Evolutionary conservation across 1,140 invertebrate genomes (phyloP).

Genomic region (Telenomus remus): DNA sequence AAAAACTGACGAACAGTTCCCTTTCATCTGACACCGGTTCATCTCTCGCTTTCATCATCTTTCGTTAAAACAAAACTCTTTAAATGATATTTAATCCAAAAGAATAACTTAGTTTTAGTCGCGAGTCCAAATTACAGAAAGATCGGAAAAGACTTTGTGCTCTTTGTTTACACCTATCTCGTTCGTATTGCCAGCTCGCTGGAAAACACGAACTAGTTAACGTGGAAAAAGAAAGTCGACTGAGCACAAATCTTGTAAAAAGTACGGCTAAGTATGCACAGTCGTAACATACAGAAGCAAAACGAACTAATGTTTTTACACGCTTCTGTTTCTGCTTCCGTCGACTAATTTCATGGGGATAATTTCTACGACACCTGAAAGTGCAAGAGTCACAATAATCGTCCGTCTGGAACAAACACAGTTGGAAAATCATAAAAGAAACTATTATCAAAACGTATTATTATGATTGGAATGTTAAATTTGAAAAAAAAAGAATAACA

Average conservation of each 20-base stretch:
- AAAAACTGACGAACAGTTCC: too few species aligned
- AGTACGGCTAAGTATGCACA: conserved; percentile 23
- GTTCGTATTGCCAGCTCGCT: conserved; percentile 13
- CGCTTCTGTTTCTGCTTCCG: conserved; percentile 22
- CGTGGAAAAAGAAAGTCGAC: conserved; percentile 32
- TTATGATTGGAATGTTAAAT: too few species aligned
- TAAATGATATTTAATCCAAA: too few species aligned
- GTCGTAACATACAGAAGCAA: conserved; percentile 13
- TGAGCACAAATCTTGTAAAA: conserved; percentile 40
- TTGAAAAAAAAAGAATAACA: too few species aligned
- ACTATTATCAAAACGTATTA: too few species aligned
- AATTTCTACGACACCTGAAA: conserved; percentile 47
- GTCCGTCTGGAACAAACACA: conserved; percentile 14
- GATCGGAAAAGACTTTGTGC: background rate
- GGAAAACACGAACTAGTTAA: conserved; percentile 37
- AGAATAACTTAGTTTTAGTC: too few species aligned
- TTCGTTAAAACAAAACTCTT: too few species aligned
- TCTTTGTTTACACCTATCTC: conserved; percentile 15
- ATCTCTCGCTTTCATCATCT: too few species aligned
- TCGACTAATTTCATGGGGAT: conserved; percentile 37
- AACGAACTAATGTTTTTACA: conserved; percentile 25
- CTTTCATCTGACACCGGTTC: too few species aligned
- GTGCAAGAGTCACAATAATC: conserved; percentile 1
- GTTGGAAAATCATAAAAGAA: too few species aligned
- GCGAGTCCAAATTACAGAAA: too few species aligned